phyloP scores from a whole-genome alignment of 2,113 vertebrate species.

The Notechis scutatus region DNA sequence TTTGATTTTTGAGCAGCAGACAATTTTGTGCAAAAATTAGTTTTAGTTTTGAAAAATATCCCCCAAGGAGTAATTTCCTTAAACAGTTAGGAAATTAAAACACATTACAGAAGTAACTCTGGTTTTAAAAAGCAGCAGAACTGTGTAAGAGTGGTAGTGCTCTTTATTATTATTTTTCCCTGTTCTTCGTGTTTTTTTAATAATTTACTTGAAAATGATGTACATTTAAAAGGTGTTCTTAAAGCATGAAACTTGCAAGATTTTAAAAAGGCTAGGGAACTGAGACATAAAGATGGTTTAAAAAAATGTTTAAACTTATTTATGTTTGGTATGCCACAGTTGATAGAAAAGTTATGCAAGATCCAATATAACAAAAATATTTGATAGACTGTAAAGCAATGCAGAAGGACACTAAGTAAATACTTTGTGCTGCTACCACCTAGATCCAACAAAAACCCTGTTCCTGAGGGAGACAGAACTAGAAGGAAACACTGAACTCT shows the following conservation, averaged over 20 bases:
- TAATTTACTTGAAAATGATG: not conserved
- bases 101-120: not conserved
- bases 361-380: not conserved
- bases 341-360: not conserved
- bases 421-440: not conserved
- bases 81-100: not conserved
- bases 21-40: not conserved
- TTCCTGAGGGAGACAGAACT: not conserved
- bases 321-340: not conserved
- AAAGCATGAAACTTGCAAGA: not conserved
- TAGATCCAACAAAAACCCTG: not conserved
- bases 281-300: not conserved
- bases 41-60: not conserved
- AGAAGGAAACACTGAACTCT: not conserved
- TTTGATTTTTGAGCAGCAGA: not conserved
- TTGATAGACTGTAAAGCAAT: not conserved
- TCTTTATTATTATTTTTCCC: not conserved
- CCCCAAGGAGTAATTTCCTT: not conserved
- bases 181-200: not conserved
- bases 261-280: not conserved
- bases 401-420: not conserved
- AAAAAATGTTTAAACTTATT: not conserved
- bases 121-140: not conserved
- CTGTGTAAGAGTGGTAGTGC: not conserved
- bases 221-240: not conserved